phyloP scores from a whole-genome alignment of 2,888 invertebrate species.

The Palloptera scutellata region DNA sequence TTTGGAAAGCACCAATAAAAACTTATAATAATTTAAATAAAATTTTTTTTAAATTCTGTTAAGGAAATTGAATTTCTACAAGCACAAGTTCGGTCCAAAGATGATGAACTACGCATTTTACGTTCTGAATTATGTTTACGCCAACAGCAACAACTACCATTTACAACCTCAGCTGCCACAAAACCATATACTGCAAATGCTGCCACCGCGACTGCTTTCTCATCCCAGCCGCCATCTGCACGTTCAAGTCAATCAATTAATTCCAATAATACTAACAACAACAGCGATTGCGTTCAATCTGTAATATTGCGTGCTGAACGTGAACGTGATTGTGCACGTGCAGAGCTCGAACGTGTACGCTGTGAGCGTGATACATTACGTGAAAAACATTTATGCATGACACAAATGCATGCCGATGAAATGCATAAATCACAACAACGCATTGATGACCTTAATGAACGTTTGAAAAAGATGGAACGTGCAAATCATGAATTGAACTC shows the following conservation, averaged over 20 bases:
- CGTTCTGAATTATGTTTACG: constrained; percentile 47
- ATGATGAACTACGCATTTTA: constrained; percentile 54
- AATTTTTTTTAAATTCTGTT: constrained; percentile 5
- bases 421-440: constrained; percentile 65
- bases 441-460: constrained; percentile 66
- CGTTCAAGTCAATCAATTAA: constrained; percentile 16
- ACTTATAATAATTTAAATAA: background rate
- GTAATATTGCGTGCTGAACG: constrained; percentile 59
- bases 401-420: constrained; percentile 65
- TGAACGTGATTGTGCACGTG: constrained; percentile 67
- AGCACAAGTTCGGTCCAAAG: constrained; percentile 59
- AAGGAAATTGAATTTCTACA: constrained; percentile 58
- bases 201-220: constrained; percentile 13
- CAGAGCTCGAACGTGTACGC: constrained; percentile 68
- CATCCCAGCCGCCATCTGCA: background rate
- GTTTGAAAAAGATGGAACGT: constrained; percentile 66
- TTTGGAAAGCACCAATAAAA: constrained; percentile 15
- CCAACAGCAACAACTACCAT: constrained; percentile 27
- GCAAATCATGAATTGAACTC: constrained; percentile 68
- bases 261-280: constrained; percentile 7
- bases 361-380: constrained; percentile 70
- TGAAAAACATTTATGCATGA: constrained; percentile 67
- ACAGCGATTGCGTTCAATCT: constrained; percentile 60
- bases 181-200: constrained; percentile 13
- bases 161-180: constrained; percentile 21